A percentile compares a stretch with the other conserved stretches of the same genome.
phyloP scores from a whole-genome alignment of 2,113 vertebrate genomes.

The Trogon melanurus region DNA sequence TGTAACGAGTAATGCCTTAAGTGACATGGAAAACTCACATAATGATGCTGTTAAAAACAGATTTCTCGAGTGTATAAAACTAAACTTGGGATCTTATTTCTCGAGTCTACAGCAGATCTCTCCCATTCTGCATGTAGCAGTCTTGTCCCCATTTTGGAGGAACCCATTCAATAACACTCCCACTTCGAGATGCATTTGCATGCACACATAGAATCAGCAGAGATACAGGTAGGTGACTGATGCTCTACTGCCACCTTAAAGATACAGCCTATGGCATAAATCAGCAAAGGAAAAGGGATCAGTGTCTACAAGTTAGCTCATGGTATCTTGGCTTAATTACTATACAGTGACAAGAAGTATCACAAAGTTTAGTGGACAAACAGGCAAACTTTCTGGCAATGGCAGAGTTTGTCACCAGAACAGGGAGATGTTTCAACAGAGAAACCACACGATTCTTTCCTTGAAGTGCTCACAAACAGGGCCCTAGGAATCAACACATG shows the following conservation, averaged over 20 bases:
- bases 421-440: not conserved
- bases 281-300: not conserved
- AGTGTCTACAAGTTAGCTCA: not conserved
- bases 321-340: not conserved
- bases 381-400: not conserved
- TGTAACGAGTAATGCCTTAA: not conserved
- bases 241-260: not conserved
- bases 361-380: not conserved
- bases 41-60: not conserved
- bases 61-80: not conserved
- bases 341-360: not conserved
- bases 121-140: not conserved
- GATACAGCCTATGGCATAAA: not conserved
- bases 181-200: not conserved
- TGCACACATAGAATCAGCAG: not conserved
- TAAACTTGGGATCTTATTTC: not conserved
- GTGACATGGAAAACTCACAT: not conserved
- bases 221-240: not conserved
- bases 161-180: not conserved
- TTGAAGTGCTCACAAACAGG: not conserved
- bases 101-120: not conserved
- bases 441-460: not conserved
- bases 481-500: conserved; percentile 7
- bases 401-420: not conserved
- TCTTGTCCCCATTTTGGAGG: not conserved